A percentile compares a stretch with the other conserved stretches of the same genome.
Conservation (phyloP, 2,797 vertebrate genomes). For the Tadarida brasiliensis region DNA sequence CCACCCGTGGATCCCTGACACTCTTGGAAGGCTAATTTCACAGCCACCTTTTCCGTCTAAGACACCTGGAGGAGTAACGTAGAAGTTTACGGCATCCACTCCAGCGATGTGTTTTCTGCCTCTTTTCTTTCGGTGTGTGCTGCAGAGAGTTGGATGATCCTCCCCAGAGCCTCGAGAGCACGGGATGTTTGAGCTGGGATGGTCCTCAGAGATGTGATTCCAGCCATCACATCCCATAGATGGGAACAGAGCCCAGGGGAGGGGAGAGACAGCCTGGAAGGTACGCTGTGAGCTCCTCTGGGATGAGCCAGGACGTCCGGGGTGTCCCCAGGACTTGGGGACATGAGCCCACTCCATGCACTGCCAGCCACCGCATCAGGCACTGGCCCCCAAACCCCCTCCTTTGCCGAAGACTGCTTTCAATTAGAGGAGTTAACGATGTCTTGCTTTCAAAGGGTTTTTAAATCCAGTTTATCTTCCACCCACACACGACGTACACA, state of each 20-base stretch:
- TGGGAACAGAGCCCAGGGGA: neutral
- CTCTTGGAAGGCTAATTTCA: neutral
- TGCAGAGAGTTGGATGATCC: neutral
- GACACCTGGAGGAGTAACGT: neutral
- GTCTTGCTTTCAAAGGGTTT: slow-evolving; percentile 86
- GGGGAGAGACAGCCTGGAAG: neutral
- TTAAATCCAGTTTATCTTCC: slow-evolving; percentile 87
- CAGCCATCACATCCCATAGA: neutral
- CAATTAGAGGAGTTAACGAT: slow-evolving; percentile 87
- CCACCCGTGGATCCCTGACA: neutral
- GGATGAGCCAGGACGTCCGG: neutral
- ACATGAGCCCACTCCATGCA: slow-evolving; percentile 50
- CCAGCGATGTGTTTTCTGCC: neutral
- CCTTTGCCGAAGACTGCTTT: slow-evolving; percentile 86
- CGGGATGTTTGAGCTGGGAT: neutral
- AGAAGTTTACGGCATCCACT: neutral
- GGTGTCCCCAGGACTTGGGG: neutral
- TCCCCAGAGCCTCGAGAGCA: neutral
- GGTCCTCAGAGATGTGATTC: neutral
- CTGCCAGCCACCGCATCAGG: slow-evolving; percentile 70
- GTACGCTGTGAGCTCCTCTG: neutral
- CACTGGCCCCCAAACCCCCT: slow-evolving; percentile 18
- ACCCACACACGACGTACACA: slow-evolving; percentile 87
- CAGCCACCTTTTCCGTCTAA: neutral
- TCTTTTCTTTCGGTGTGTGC: neutral